Evolutionary conservation across 2,113 vertebrate species (phyloP).

Genomic region (Stigmatopora nigra): DNA sequence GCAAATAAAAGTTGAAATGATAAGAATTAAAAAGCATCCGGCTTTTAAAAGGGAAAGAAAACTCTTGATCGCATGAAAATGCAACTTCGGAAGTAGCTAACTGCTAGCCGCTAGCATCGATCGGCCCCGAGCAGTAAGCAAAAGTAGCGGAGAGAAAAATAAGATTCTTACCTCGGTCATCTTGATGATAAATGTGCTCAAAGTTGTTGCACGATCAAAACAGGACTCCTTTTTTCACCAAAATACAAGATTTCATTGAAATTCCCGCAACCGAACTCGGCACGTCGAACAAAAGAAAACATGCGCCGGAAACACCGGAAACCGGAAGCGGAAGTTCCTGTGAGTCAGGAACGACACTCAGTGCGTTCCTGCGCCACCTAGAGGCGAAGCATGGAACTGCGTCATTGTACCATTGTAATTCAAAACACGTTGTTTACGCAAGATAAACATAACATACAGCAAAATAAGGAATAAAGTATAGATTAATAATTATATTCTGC

Average conservation of each 20-base stretch:
- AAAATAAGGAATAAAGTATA: background rate
- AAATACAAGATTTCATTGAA: background rate
- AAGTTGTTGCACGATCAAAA: too few relatives aligned
- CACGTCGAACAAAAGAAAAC: constrained; percentile 4
- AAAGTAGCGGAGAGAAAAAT: fast-evolving
- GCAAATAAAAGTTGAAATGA: background rate
- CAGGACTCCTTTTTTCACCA: background rate
- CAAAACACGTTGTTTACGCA: too few relatives aligned
- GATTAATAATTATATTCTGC: background rate
- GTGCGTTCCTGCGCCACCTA: constrained; percentile 6
- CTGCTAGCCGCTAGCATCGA: constrained; percentile 14
- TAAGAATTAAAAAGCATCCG: background rate
- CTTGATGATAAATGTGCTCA: background rate
- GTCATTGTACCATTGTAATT: background rate
- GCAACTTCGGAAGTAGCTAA: background rate
- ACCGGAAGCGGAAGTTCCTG: constrained; percentile 43
- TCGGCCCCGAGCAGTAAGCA: constrained; percentile 12
- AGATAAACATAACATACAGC: background rate
- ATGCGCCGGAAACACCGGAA: background rate
- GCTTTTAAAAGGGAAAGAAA: background rate
- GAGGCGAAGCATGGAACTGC: background rate
- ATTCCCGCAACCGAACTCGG: background rate
- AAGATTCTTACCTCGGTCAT: constrained; percentile 57
- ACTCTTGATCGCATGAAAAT: background rate
- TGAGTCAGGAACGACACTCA: fast-evolving